A percentile compares a stretch with the other conserved stretches of the same genome.
These are phyloP conservation scores for Umimayanthus kanabou DNA, from an alignment of 92 coral and sea anemone species.

Conservation along the genomic window DNA sequence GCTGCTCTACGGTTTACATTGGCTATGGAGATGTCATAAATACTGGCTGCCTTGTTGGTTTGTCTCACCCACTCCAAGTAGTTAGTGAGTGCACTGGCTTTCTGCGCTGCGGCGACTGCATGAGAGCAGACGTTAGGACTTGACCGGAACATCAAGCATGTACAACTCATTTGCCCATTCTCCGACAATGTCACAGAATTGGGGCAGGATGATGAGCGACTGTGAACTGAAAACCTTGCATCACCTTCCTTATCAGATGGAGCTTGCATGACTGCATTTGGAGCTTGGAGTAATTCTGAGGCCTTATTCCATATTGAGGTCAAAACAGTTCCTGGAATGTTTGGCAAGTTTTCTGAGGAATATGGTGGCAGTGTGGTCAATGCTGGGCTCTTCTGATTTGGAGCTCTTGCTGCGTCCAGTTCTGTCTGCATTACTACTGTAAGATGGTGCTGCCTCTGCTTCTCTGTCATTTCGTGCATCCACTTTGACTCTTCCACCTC, in stretches of 20 bases:
- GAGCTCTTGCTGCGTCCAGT: slow-evolving; percentile 50
- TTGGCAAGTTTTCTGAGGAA: slow-evolving; percentile 41
- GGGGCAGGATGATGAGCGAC: slow-evolving; percentile 51
- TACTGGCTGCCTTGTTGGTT: slow-evolving; percentile 31
- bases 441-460: slow-evolving; percentile 42
- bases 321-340: slow-evolving; percentile 60
- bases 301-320: slow-evolving; percentile 67
- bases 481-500: slow-evolving; percentile 51
- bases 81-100: slow-evolving; percentile 35
- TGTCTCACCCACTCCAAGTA: slow-evolving; percentile 52
- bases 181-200: slow-evolving; percentile 50
- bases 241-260: slow-evolving; percentile 46
- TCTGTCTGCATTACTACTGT: slow-evolving; percentile 48
- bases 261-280: slow-evolving; percentile 46
- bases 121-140: slow-evolving; percentile 62
- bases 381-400: slow-evolving; percentile 42
- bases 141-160: slow-evolving; percentile 61
- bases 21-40: slow-evolving; percentile 51
- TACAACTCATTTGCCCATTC: slow-evolving; percentile 48
- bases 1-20: slow-evolving; percentile 53
- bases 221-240: slow-evolving; percentile 46
- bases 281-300: slow-evolving; percentile 53
- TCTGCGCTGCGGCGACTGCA: slow-evolving; percentile 55
- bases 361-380: slow-evolving; percentile 39
- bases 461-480: slow-evolving; percentile 57